These are phyloP conservation scores for Hemiscyllium ocellatum DNA, from an alignment of 2,113 vertebrate species.

Conservation along the genomic window DNA sequence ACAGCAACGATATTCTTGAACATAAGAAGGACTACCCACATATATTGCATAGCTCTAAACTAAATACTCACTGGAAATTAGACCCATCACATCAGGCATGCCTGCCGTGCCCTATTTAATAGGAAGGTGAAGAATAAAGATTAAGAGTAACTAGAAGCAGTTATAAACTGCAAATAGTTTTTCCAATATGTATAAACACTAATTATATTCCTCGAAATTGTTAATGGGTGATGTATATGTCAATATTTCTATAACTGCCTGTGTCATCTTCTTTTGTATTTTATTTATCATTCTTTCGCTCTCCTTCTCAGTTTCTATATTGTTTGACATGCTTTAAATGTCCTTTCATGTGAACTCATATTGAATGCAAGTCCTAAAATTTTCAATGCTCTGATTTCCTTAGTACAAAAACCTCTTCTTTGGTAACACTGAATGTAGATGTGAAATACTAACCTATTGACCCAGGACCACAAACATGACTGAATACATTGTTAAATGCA, in stretches of 20 bases:
- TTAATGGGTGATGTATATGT: not conserved
- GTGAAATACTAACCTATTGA: slow-evolving; percentile 31
- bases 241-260: not conserved
- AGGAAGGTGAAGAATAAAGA: not conserved
- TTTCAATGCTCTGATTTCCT: not conserved
- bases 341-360: not conserved
- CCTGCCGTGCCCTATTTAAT: not conserved
- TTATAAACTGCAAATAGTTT: not conserved
- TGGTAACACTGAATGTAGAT: not conserved
- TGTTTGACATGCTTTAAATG: not conserved
- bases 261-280: not conserved
- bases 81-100: not conserved
- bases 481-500: slow-evolving; percentile 12
- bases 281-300: not conserved
- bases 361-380: not conserved
- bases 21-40: not conserved
- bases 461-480: slow-evolving; percentile 6
- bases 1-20: not conserved
- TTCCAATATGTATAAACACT: not conserved
- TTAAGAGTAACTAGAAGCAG: not conserved
- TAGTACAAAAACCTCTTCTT: not conserved
- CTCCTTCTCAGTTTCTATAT: not conserved
- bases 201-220: not conserved
- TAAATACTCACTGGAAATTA: not conserved
- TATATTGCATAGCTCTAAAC: not conserved